These are phyloP conservation scores for Lysandra coridon DNA, from an alignment of 2,888 invertebrate genomes.

Conservation along the genomic window DNA sequence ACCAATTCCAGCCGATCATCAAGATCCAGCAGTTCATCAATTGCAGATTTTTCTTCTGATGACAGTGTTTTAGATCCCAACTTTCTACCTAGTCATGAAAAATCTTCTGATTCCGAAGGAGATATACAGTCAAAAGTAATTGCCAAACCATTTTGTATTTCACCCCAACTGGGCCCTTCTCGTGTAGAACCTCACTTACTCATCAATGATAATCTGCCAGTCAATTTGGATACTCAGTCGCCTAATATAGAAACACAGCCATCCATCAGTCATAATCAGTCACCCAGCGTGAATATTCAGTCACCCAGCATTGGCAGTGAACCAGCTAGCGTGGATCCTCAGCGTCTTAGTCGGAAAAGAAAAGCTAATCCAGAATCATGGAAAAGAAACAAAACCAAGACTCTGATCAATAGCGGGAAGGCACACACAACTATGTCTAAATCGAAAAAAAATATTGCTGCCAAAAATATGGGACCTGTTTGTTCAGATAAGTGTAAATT, in stretches of 20 bases:
- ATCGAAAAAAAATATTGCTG: slow-evolving; percentile 24
- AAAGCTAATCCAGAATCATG: slow-evolving; percentile 38
- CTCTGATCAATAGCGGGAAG: neutral
- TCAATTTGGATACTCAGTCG: slow-evolving; percentile 34
- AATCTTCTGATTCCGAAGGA: slow-evolving; percentile 36
- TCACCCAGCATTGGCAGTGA: slow-evolving; percentile 21
- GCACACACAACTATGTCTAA: slow-evolving; percentile 36
- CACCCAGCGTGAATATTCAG: no score
- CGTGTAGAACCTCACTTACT: slow-evolving; percentile 32
- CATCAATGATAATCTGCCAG: slow-evolving; percentile 31
- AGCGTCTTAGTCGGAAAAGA: slow-evolving; percentile 34
- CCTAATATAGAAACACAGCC: slow-evolving; percentile 21
- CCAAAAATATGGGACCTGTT: slow-evolving; percentile 38
- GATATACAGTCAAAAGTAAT: slow-evolving; percentile 35
- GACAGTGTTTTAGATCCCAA: slow-evolving; percentile 35
- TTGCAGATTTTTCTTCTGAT: slow-evolving; percentile 35
- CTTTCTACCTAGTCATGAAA: slow-evolving; percentile 36
- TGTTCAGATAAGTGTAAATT: slow-evolving; percentile 37
- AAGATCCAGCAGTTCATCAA: slow-evolving; percentile 36
- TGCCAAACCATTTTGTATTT: slow-evolving; percentile 34
- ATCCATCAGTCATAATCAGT: slow-evolving; percentile 5
- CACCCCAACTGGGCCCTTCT: slow-evolving; percentile 31
- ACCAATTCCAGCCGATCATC: slow-evolving; percentile 24
- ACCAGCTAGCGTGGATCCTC: slow-evolving; percentile 36
- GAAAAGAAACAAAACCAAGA: slow-evolving; percentile 38